A percentile compares a stretch with the other conserved stretches of the same genome.
Evolutionary conservation across 37 sponge, comb jelly and placozoan species (phyloP).

Genomic region (Halisarca cf. caerulea): DNA sequence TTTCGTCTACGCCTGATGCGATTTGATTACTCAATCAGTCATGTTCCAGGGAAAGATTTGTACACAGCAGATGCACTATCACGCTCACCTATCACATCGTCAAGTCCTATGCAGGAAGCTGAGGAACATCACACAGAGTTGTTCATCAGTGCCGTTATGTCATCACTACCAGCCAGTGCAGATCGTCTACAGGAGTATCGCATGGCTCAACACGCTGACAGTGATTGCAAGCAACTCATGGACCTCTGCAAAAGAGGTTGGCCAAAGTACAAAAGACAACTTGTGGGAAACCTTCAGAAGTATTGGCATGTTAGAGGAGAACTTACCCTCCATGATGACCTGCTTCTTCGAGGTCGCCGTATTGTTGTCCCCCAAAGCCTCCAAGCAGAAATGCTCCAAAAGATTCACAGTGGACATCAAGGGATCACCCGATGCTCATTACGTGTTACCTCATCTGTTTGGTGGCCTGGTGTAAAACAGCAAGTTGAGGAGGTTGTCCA

Average conservation of each 20-base stretch:
- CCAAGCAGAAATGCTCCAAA: constrained; percentile 18
- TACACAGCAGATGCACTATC: too few species aligned
- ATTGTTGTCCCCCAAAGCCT: constrained; percentile 31
- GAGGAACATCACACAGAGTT: background rate
- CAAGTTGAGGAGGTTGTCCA: background rate
- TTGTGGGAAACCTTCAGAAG: background rate
- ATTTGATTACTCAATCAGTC: too few species aligned
- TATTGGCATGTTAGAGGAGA: constrained; percentile 36
- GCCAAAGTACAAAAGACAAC: constrained; percentile 20
- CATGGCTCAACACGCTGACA: constrained; percentile 29
- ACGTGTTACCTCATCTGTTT: constrained; percentile 23
- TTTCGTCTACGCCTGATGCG: too few species aligned
- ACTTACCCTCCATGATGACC: background rate
- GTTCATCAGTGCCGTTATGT: background rate
- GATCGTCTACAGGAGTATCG: background rate
- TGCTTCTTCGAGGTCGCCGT: constrained; percentile 31
- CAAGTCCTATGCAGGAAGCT: too few species aligned
- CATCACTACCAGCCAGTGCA: constrained; percentile 21
- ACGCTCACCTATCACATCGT: too few species aligned
- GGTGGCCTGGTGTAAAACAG: constrained; percentile 17
- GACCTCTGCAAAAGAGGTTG: constrained; percentile 33
- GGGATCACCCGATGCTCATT: constrained; percentile 19
- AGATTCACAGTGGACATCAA: constrained; percentile 49
- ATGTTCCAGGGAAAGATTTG: too few species aligned
- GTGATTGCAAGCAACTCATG: background rate